phyloP scores from a whole-genome alignment of 2,888 invertebrate species.

The Eupithecia exiguata region DNA sequence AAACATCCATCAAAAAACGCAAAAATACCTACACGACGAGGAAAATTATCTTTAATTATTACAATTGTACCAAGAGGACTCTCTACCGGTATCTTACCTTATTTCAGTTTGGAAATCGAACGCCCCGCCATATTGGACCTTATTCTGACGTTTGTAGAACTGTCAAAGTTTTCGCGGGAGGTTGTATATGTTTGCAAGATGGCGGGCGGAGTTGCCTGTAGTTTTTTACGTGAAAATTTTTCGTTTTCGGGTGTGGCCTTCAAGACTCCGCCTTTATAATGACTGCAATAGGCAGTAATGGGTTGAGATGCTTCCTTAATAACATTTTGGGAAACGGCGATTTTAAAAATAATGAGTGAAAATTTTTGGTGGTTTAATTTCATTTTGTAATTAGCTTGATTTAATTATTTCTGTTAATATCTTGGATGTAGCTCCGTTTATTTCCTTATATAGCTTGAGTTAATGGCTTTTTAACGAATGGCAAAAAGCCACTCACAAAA shows the following conservation, averaged over 20 bases:
- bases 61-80: conserved; percentile 42
- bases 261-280: conserved; percentile 40
- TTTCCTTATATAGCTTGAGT: neutral
- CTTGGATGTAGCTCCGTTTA: neutral
- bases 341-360: conserved; percentile 26
- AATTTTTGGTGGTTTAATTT: conserved; percentile 15
- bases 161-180: conserved; percentile 35
- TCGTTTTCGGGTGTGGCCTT: conserved; percentile 41
- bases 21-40: conserved; percentile 54
- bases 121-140: conserved; percentile 32
- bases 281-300: conserved; percentile 23
- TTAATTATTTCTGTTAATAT: conserved; percentile 36
- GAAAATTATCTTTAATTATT: conserved; percentile 64
- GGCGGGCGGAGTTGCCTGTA: conserved; percentile 37
- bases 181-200: conserved; percentile 34
- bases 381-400: conserved; percentile 10
- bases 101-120: conserved; percentile 27
- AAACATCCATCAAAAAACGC: conserved; percentile 56
- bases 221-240: conserved; percentile 44
- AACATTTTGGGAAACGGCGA: conserved; percentile 31
- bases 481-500: no score
- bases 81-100: conserved; percentile 15
- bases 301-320: conserved; percentile 21
- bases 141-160: conserved; percentile 38
- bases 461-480: neutral